A percentile compares a stretch with the other conserved stretches of the same genome.
These are phyloP conservation scores for Argynnis bischoffii DNA, from an alignment of 2,888 invertebrate species.

Conservation along the genomic window DNA sequence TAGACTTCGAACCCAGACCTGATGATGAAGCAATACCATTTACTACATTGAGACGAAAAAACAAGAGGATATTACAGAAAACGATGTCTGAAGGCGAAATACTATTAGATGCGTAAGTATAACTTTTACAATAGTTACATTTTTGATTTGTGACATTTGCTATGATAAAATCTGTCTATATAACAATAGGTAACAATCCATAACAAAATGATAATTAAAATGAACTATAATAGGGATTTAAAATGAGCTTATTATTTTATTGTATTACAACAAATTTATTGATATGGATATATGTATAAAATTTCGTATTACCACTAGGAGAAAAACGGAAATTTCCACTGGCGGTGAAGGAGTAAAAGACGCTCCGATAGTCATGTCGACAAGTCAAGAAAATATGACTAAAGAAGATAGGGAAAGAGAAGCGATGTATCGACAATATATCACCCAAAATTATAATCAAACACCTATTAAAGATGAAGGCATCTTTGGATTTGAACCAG, in stretches of 20 bases:
- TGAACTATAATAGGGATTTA: too few species aligned
- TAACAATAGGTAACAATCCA: too few species aligned
- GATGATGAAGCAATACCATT: slow-evolving; percentile 85
- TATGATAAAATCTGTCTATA: too few species aligned
- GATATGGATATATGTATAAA: not conserved
- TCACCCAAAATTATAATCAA: slow-evolving; percentile 77
- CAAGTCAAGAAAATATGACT: slow-evolving; percentile 85
- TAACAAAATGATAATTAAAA: too few species aligned
- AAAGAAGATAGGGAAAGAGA: slow-evolving; percentile 74
- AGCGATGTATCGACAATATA: slow-evolving; percentile 70
- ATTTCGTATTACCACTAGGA: slow-evolving; percentile 46
- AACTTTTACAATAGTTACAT: not conserved
- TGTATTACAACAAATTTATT: too few species aligned
- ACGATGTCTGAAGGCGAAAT: slow-evolving; percentile 92
- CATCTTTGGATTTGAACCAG: slow-evolving; percentile 79
- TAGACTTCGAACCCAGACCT: slow-evolving; percentile 91
- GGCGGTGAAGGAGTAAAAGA: slow-evolving; percentile 74
- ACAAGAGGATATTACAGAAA: slow-evolving; percentile 84
- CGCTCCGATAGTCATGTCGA: slow-evolving; percentile 78
- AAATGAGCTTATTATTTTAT: too few species aligned
- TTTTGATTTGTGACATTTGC: too few species aligned
- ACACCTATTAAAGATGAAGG: slow-evolving; percentile 83
- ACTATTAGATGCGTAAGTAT: slow-evolving; percentile 81
- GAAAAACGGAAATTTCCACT: slow-evolving; percentile 76
- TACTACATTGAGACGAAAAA: slow-evolving; percentile 77